These are phyloP conservation scores for Trichonephila clavipes DNA, from an alignment of 1,140 invertebrate species.

Conservation along the genomic window DNA sequence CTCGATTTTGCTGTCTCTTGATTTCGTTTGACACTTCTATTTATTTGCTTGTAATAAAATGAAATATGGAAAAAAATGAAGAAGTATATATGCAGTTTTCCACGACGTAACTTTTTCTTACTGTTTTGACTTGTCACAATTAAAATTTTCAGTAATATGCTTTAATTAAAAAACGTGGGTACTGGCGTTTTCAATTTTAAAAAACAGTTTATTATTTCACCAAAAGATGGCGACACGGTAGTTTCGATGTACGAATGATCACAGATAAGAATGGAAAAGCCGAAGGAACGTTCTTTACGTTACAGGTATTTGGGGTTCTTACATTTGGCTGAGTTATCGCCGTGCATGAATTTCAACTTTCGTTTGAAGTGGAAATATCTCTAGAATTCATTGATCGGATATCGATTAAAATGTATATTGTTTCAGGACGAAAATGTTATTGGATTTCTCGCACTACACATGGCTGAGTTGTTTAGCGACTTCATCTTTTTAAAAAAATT, in stretches of 20 bases:
- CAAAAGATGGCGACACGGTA: conserved; percentile 40
- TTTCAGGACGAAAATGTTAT: conserved; percentile 39
- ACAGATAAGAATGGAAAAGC: background rate
- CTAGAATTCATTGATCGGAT: conserved; percentile 58
- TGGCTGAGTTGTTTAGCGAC: background rate
- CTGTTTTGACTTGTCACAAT: too few relatives aligned
- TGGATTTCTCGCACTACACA: conserved; percentile 26
- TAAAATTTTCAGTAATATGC: too few relatives aligned
- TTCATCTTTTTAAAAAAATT: background rate
- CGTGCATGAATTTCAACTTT: background rate
- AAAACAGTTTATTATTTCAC: background rate
- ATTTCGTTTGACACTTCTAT: too few relatives aligned
- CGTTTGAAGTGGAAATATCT: background rate
- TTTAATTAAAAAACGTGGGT: too few relatives aligned
- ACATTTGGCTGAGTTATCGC: conserved; percentile 62
- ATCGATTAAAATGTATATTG: conserved; percentile 58
- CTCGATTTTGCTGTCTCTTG: too few relatives aligned
- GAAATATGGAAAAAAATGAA: too few relatives aligned
- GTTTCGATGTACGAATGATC: background rate
- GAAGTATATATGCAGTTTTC: too few relatives aligned
- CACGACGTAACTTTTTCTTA: too few relatives aligned
- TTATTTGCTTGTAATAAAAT: too few relatives aligned
- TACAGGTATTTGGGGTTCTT: conserved; percentile 36
- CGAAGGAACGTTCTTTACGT: background rate
- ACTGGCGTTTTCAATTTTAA: background rate